Evolutionary conservation across 2,888 invertebrate species (phyloP), one percentile per base, ranked within the genome.

Genomic region (Lasioglossum marginatum): DNA sequence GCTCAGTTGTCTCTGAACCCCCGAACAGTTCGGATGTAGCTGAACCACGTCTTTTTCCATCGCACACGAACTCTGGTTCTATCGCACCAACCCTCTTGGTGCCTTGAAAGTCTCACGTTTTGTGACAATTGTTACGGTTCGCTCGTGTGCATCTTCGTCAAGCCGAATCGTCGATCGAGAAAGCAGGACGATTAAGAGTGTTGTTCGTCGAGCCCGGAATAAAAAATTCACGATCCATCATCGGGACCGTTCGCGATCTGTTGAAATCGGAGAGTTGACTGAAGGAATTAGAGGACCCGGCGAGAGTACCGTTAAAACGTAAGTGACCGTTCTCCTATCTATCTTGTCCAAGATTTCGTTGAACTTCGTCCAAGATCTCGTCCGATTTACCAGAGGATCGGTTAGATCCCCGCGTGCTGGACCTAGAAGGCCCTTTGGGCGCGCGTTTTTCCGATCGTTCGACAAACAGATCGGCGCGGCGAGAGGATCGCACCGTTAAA

Each of bases 1-100:
- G 92, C 92, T 93, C 94, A 95, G 95, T 95, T 94, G 94, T 94
- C 93, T 93, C 94, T 92, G 94, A 93, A 94, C 91, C 93, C 94
- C 93, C 93, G 93, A 93, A 92, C 93, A 88, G 94, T 91, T 93
- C 94, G 94, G 94, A 95, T 94, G 94, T 92, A 83, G 83, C 79
- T 71, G 57, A 73, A 48, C 60, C 60, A 68, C 57, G 57, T n/a
- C 60, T 75, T 19, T 60, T 70, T 10, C 52, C n/a, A 23, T 19
- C 63, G 60, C 19, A 52, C 52, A 52, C 52, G 52, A 52, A 52
- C n/a, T n/a, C 52, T n/a, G 52, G 52, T 52, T 52, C 52, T 52
- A n/a, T 10, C 8, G 52, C 23, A 52, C 52, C 52, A 52, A n/a
- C 52, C 52, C 52, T 8, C 2, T 3, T 1, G 52, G 52, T 52